phyloP scores from a whole-genome alignment of 2,888 invertebrate genomes.

The Willowsia nigromaculata region DNA sequence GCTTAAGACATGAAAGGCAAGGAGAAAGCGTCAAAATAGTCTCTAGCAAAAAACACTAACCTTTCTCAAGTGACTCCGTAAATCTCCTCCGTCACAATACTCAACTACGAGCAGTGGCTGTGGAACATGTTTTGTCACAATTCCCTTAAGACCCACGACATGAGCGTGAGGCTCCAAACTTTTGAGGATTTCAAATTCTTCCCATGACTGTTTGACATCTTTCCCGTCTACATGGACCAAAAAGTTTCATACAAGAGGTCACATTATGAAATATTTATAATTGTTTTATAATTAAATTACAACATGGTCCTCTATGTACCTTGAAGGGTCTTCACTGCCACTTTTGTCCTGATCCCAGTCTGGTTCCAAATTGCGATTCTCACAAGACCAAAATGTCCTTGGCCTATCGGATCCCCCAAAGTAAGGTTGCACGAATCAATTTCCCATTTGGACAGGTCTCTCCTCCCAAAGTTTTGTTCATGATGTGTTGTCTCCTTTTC shows the following conservation, averaged over 20 bases:
- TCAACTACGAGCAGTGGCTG: slow-evolving; percentile 76
- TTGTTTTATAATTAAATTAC: not conserved
- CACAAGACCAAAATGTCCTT: slow-evolving; percentile 76
- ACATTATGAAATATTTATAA: not conserved
- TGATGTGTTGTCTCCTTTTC: slow-evolving; percentile 49
- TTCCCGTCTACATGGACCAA: slow-evolving; percentile 63
- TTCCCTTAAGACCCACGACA: slow-evolving; percentile 77
- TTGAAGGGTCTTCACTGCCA: slow-evolving; percentile 77
- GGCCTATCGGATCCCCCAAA: slow-evolving; percentile 74
- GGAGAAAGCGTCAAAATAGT: no score
- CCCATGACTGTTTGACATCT: slow-evolving; percentile 76
- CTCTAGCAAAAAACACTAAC: no score
- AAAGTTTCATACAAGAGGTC: not conserved
- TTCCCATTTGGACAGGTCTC: slow-evolving; percentile 74
- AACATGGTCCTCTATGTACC: slow-evolving; percentile 48
- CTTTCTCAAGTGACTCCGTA: slow-evolving; percentile 74
- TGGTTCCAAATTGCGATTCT: slow-evolving; percentile 68
- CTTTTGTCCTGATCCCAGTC: slow-evolving; percentile 66
- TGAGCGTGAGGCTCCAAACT: slow-evolving; percentile 74
- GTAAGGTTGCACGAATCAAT: slow-evolving; percentile 70
- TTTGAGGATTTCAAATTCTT: slow-evolving; percentile 78
- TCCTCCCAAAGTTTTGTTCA: not conserved
- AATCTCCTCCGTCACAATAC: slow-evolving; percentile 77
- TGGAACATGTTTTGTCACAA: slow-evolving; percentile 68
- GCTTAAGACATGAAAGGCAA: no score